phyloP scores from a whole-genome alignment of 2,888 invertebrate genomes.

The Leptopterna dolabrata region DNA sequence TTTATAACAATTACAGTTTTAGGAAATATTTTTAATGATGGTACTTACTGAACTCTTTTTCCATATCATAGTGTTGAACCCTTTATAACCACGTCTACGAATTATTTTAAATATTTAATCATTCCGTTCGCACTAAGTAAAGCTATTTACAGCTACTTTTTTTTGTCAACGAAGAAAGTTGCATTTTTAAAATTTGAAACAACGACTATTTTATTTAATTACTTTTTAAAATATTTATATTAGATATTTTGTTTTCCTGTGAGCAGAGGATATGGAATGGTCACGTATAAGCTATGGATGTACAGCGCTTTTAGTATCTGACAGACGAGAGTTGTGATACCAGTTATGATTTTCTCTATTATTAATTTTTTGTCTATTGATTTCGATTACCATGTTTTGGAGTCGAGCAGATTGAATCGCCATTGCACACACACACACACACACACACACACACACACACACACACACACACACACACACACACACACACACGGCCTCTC shows the following conservation, averaged over 20 bases:
- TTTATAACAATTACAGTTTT: slow-evolving; percentile 49
- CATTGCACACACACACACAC: not conserved
- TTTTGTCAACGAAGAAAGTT: slow-evolving; percentile 30
- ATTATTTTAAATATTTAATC: slow-evolving; percentile 34
- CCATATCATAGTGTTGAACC: slow-evolving; percentile 49
- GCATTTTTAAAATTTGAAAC: slow-evolving; percentile 30
- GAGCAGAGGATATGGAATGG: slow-evolving; percentile 45
- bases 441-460: not conserved
- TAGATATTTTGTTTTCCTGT: slow-evolving; percentile 15
- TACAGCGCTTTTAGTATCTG: not conserved
- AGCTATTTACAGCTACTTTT: slow-evolving; percentile 54
- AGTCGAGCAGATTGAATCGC: not conserved
- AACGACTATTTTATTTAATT: slow-evolving; percentile 9
- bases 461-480: not conserved
- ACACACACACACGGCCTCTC: not conserved
- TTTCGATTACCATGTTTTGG: not conserved
- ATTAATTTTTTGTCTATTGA: not conserved
- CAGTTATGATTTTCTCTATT: not conserved
- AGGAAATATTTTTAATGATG: slow-evolving; percentile 41
- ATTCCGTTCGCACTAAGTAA: slow-evolving; percentile 36
- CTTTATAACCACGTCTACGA: slow-evolving; percentile 47
- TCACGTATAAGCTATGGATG: not conserved
- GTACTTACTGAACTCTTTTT: slow-evolving; percentile 32
- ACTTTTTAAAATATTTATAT: slow-evolving; percentile 25
- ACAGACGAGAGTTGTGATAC: not conserved